Evolutionary conservation across 2,797 vertebrate genomes (phyloP), one percentile per base, ranked within the genome.

Genomic region (Bradypus variegatus): DNA sequence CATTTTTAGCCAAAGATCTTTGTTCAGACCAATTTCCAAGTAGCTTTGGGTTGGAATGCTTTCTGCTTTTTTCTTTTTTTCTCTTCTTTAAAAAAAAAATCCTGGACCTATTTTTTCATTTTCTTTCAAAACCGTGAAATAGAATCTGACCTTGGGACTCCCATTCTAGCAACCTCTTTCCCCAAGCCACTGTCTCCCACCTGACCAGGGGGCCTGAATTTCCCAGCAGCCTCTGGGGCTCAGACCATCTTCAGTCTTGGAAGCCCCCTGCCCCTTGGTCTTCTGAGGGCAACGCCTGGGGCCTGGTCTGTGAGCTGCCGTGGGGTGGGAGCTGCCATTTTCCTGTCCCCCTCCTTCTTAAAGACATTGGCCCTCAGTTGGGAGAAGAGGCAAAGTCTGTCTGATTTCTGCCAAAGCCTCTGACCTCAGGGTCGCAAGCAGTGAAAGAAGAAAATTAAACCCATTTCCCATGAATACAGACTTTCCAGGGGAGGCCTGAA

Each of bases 1-100:
- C 93, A 92, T 95, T 94, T 95, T 96, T 95, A 95, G 91, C 92
- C 50, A 78, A 93, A 94, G 78, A 93, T 91, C 92, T 96, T 95
- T 77, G 75, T 94, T 94, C 88, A 83, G 91, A 94, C 92, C 86
- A 79, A 45, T 94, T 94, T 96, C 90, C 72, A 94, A 91, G 90
- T 79, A 50, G 83, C 83, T 75, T 91, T 88, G 65, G 73, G 89
- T 87, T 94, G 92, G 76, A 95, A 60, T 72, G 33, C n/a, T 10
- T 94, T 92, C 85, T 91, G 38, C 75, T 72, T 65, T 77, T 83
- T 84, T 16, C 21, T 25, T 64, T 23, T 41, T 29, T 19, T 75
- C 50, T 15, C 14, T 80, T 75, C 19, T 75, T 64, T 41, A 55
- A 23, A 50, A 58, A 86, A 73, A 92, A 86, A 73, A 92, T 53